phyloP scores from a whole-genome alignment of 2,797 vertebrate species.

The Poecilia gillii region DNA sequence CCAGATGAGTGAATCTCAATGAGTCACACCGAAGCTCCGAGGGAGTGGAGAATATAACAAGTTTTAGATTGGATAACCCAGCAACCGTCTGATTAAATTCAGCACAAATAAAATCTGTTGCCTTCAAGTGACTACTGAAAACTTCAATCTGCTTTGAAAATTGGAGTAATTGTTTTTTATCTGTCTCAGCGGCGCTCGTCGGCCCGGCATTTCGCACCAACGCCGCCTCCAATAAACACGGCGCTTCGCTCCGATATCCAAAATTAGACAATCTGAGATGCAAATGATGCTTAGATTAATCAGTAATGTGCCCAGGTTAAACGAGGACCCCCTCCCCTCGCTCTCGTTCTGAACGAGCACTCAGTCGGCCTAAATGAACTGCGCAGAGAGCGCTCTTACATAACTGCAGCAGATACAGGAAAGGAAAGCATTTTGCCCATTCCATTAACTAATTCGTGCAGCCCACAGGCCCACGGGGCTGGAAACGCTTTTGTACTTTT shows the following conservation, averaged over 20 bases:
- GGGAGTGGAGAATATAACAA: constrained; percentile 30
- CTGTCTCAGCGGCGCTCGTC: constrained; percentile 37
- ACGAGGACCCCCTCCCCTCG: constrained; percentile 52
- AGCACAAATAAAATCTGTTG: constrained; percentile 50
- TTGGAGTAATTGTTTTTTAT: constrained; percentile 51
- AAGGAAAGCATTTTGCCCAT: constrained; percentile 44
- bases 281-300: constrained; percentile 72
- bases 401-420: constrained; percentile 52
- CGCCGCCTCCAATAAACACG: constrained; percentile 53
- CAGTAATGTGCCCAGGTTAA: constrained; percentile 67
- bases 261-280: constrained; percentile 73
- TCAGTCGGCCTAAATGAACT: constrained; percentile 50
- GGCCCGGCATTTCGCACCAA: constrained; percentile 25
- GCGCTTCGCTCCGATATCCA: constrained; percentile 44
- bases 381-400: constrained; percentile 44
- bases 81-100: constrained; percentile 51
- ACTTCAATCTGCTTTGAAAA: constrained; percentile 64
- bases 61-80: constrained; percentile 34
- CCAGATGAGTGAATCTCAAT: constrained; percentile 22
- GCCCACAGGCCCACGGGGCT: constrained; percentile 22
- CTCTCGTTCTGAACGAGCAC: constrained; percentile 41
- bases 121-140: constrained; percentile 42
- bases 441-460: constrained; percentile 50
- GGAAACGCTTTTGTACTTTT: constrained; percentile 38
- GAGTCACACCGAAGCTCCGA: constrained; percentile 14